Base-by-base conservation (phyloP, 2,888 invertebrate species). In the Trilocha varians region DNA sequence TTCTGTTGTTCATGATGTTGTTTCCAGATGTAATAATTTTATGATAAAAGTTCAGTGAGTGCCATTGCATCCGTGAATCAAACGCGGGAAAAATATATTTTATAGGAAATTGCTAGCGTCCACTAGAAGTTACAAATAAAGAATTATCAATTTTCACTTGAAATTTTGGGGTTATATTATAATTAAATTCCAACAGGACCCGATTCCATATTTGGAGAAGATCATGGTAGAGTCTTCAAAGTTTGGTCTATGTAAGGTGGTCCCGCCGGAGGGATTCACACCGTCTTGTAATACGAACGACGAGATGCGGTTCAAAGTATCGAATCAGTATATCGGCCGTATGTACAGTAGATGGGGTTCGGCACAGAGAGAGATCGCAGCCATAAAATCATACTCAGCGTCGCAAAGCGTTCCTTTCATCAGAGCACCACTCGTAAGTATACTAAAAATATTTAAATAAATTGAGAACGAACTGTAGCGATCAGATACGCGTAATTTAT, bases 281-380 rank as follows among this genome's bases (percentile, higher is more conserved):
- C 71, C 82, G 0, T 92, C 94, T 49, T 96, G 96, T 60, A 90
- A 91, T 53, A 89, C 96, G 0, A 89, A 91, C 9, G 96, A 97
- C 49, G 93, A 94, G 46, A 92, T 95, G 88, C 79, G 94, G 3
- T 97, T 98, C 61, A 92, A 92, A 0, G 94, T 94, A 0, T 92
- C 93, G 49, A 95, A 96, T 73, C 98, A 98, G 65, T 96, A 96
- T 59, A 91, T 97, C 1, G 92, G 96, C 57, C 93, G 95, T 49
- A 91, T 97, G 89, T 87, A 92, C 55, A 90, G 91, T 55, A 89
- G 97, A 25, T 97, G 96, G 96, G 97, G 97, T 0, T 92, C 94
- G 0, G 95, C 93, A 55, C 91, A 94, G 1, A 90, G 92, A 52
- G 94, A 96, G 70, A 86, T 95, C 65, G 91, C 93, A 68, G 94